Evolutionary conservation across 1,140 invertebrate genomes (phyloP).

Genomic region (Mercenaria mercenaria): DNA sequence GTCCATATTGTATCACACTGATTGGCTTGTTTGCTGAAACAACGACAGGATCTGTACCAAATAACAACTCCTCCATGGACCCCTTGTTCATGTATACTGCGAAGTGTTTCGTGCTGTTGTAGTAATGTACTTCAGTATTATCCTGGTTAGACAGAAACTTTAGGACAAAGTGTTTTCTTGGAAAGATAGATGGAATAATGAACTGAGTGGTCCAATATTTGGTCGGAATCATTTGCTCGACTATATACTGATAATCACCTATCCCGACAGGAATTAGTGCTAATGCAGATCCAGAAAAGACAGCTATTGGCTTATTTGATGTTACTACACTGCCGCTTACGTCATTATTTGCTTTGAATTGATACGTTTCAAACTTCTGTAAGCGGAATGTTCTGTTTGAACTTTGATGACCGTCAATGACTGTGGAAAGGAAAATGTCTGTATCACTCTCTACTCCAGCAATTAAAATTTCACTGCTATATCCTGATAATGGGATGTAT

Average conservation of each 20-base stretch:
- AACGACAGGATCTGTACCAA: background rate
- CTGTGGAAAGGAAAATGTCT: background rate
- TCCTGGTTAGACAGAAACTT: background rate
- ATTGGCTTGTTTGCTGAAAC: background rate
- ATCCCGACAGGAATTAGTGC: background rate
- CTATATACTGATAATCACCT: background rate
- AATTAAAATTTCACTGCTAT: background rate
- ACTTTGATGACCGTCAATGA: background rate
- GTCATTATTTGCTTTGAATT: background rate
- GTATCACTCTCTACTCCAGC: background rate
- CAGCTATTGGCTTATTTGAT: conserved; percentile 2
- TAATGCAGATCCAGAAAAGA: background rate
- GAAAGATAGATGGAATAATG: background rate
- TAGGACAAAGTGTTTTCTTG: background rate
- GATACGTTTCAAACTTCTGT: background rate
- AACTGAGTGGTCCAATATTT: background rate
- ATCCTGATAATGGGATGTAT: background rate
- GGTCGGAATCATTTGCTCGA: background rate
- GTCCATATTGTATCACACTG: conserved; percentile 1
- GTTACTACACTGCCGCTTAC: background rate
- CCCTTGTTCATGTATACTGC: background rate
- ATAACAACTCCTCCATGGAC: background rate
- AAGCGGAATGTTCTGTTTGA: background rate
- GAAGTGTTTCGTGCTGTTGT: background rate
- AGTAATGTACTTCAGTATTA: background rate